Percentiles rank a stretch among this genome's conserved stretches.
Evolutionary conservation across 2,113 vertebrate species (phyloP).

Genomic region (Gnathonemus echidnorhynchus): DNA sequence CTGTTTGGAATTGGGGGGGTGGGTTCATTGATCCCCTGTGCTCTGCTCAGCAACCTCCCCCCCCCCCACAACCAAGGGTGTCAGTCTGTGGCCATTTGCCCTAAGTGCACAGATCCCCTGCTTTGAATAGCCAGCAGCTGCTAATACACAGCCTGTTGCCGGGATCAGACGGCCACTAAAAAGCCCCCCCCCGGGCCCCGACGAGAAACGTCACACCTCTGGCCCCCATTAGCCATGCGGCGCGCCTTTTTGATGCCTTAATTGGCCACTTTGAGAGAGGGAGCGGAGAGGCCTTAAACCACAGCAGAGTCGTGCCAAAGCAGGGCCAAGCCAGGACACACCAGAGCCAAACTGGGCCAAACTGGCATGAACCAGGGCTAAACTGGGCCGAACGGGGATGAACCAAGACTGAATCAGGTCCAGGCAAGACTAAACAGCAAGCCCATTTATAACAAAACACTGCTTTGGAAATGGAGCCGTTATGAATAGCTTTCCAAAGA

Average conservation of each 20-base stretch:
- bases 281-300: not conserved
- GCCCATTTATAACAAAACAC: not conserved
- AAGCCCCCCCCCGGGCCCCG: slow-evolving; percentile 55
- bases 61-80: slow-evolving; percentile 27
- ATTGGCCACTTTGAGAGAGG: slow-evolving; percentile 57
- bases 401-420: not conserved
- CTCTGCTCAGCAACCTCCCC: not conserved
- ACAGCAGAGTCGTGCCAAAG: not conserved
- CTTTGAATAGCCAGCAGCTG: slow-evolving; percentile 62
- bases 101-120: slow-evolving; percentile 48
- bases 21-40: not conserved
- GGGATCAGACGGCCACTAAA: slow-evolving; percentile 67
- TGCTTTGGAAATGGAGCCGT: not conserved
- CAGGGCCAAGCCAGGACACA: not conserved
- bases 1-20: not conserved
- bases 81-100: slow-evolving; percentile 63
- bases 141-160: slow-evolving; percentile 65
- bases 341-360: not conserved
- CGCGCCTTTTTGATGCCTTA: slow-evolving; percentile 66
- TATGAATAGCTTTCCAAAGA: not conserved
- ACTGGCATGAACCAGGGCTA: not conserved
- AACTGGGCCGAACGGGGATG: not conserved
- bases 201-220: slow-evolving; percentile 74
- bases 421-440: not conserved
- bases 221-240: slow-evolving; percentile 65